Base-by-base conservation (phyloP, 1,140 invertebrate genomes). In the Ceratina calcarata region DNA sequence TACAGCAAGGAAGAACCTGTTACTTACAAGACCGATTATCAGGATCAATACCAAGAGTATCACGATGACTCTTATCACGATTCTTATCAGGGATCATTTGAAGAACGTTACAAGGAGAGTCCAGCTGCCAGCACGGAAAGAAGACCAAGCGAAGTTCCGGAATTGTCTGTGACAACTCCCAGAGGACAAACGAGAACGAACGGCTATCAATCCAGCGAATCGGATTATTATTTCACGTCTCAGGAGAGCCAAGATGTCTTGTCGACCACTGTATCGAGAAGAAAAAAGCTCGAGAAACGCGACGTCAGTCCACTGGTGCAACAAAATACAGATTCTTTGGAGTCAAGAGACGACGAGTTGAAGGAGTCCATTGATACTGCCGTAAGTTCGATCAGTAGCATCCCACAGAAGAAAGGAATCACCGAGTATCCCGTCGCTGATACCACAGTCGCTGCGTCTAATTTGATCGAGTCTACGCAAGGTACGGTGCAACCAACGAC, bases 281-380 rank as follows among this genome's bases (percentile, higher is more conserved):
- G 86, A 7, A 91, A 90, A 71, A 89, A 89, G 57, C 83, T 91
- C 7, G 27, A 71, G 18, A 90, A 90, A 68, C 87, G 91, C n/a
- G 89, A 90, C 24, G 83, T 84, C 18, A 93, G 90, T 79, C 89
- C 92, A 4, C 76, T 93, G 20, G 81, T 93, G 3, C 92, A 94
- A 66, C 93, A 94, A 51, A 93, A 94, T 74, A 94, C 93, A 0
- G 94, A 94, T 83, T 94, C 94, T 13, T 86, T 94, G 64, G 94
- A 95, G 77, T 94, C 94, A 0, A 90, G 92, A 49, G 94, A 95
- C 75, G 94, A 94, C 77, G 94, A 94, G 49, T 75, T 94, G 49
- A 93, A 94, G 76, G 93, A 95, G 65, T 95, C 94, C 3, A 95
- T 94, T 83, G 94, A 95, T 76, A 95, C 94, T 20, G 94, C 93